Percentiles rank a stretch among this genome's conserved stretches.
phyloP scores from a whole-genome alignment of 2,888 invertebrate genomes.

The Xylophagus ater region DNA sequence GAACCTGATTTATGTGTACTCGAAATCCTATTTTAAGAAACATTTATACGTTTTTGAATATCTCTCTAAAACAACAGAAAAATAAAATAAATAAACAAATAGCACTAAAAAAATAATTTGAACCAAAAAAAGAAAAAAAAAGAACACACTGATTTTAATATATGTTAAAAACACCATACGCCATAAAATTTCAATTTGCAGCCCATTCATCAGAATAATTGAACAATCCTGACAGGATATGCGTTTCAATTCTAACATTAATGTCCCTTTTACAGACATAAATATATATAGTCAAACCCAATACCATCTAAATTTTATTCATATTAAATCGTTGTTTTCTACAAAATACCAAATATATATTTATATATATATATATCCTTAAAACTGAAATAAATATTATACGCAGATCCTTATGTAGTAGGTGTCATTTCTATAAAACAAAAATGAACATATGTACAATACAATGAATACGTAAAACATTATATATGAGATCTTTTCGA shows the following conservation, averaged over 20 bases:
- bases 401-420: too few species aligned
- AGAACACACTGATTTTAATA: conserved; percentile 1
- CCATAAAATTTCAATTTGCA: conserved; percentile 18
- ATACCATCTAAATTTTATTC: conserved; percentile 11
- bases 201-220: conserved; percentile 25
- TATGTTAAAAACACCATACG: conserved; percentile 9
- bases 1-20: conserved; percentile 8
- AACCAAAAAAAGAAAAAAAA: background rate
- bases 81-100: background rate
- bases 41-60: background rate
- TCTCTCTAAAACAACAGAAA: background rate
- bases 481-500: too few species aligned
- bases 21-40: conserved; percentile 2
- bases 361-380: too few species aligned
- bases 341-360: too few species aligned
- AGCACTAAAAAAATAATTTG: background rate
- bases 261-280: conserved; percentile 13
- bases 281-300: conserved; percentile 10
- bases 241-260: conserved; percentile 15
- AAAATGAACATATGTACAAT: too few species aligned
- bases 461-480: too few species aligned
- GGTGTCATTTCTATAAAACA: too few species aligned
- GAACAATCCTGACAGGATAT: conserved; percentile 21
- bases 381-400: too few species aligned
- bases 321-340: too few species aligned